Evolutionary conservation across 2,113 vertebrate genomes (phyloP).

Genomic region (Loxodonta africana): DNA sequence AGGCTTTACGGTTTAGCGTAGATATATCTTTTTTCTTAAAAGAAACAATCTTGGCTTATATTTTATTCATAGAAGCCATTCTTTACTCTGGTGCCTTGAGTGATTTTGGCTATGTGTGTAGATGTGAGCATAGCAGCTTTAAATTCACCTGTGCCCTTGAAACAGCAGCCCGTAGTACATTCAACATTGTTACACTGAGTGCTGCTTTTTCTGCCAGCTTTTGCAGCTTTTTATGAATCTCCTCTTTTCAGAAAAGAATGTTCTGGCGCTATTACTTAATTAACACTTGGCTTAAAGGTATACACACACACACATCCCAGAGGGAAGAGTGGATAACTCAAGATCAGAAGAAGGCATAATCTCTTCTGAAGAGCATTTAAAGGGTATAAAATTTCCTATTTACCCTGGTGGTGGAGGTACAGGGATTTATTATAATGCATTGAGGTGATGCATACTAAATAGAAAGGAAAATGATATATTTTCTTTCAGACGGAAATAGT

Average conservation of each 20-base stretch:
- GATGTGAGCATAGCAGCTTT: slow-evolving; percentile 75
- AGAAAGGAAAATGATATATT: background rate
- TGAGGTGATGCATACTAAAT: background rate
- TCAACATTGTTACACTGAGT: slow-evolving; percentile 39
- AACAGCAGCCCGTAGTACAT: slow-evolving; percentile 69
- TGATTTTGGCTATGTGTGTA: slow-evolving; percentile 65
- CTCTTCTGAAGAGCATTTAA: background rate
- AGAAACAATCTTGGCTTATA: slow-evolving; percentile 80
- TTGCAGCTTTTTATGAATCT: background rate
- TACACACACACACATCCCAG: background rate
- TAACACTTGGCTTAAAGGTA: slow-evolving; percentile 70
- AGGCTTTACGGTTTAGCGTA: slow-evolving; percentile 70
- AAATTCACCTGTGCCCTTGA: slow-evolving; percentile 85
- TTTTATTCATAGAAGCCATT: slow-evolving; percentile 82
- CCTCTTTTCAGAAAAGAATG: slow-evolving; percentile 2
- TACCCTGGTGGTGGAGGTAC: background rate
- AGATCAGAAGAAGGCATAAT: background rate
- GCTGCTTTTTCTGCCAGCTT: slow-evolving; percentile 60
- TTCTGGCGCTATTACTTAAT: slow-evolving; percentile 63
- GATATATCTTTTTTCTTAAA: slow-evolving; percentile 78
- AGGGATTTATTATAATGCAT: background rate
- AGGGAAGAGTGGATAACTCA: background rate
- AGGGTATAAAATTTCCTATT: background rate
- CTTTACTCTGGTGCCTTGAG: slow-evolving; percentile 69
- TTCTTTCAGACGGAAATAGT: slow-evolving; percentile 5